Base-by-base conservation (phyloP, 2,113 vertebrate genomes). In the Lophura nycthemera region DNA sequence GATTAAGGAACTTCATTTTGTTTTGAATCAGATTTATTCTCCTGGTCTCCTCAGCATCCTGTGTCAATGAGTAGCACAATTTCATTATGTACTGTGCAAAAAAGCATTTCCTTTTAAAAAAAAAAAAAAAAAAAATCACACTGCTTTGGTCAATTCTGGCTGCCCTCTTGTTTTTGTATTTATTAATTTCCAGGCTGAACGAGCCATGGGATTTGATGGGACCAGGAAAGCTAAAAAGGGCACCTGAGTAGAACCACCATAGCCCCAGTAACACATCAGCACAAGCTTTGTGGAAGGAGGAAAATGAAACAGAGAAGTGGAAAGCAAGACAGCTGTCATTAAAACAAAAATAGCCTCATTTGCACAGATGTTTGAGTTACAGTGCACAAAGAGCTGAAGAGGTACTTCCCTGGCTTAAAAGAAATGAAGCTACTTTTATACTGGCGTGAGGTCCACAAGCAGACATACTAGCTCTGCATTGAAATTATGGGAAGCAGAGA, bases 11-110 rank as follows among this genome's bases (percentile, higher is more conserved):
- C 15, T 43, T 43, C 90, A 93, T 90, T 94, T 88, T 80, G 50
- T 50, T 92, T 94, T 42, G 14, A 90, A 86, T 27, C 67, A 64
- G 36, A 42, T 74, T 93, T 83, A 56, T 80, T 74, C 79, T 77
- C 83, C 29, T 45, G 60, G 85, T 93, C 93, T 96, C 88, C 79
- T 88, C 69, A 77, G 60, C 72, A 90, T 93, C 95, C 93, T 91
- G 45, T 63, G 42, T 13, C 2, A 0, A 86, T 22, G 67, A 80
- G 63, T 34, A 67, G 25, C 38, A 93, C 56, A 93, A 92, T 90
- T 93, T 86, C 79, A 93, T 94, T 95, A 90, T 3, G 21, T 69
- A 42, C 72, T 67, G 16, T 30, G 42, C 91, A 86, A 96, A 83
- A 88, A 94, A 94, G 79, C 16, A 86, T 75, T 94, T 90, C 85